A percentile compares a stretch with the other conserved stretches of the same genome.
phyloP scores from a whole-genome alignment of 2,797 vertebrate species.

The Margarornis squamiger region DNA sequence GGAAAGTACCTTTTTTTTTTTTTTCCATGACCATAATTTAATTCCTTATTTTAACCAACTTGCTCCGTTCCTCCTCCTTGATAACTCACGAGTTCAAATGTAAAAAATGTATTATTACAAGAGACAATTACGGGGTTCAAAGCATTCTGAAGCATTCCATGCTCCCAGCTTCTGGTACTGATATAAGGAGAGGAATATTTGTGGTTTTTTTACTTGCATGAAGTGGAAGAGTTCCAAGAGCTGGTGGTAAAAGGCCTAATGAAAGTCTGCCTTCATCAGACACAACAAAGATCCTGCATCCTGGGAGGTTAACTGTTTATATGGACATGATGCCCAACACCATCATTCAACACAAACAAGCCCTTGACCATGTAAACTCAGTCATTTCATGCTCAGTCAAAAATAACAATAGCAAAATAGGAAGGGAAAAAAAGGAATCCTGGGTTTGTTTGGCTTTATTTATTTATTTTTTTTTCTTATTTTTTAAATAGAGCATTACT shows the following conservation, averaged over 20 bases:
- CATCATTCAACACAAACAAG: slow-evolving; percentile 56
- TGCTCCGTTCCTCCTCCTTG: slow-evolving; percentile 74
- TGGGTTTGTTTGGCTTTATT: slow-evolving; percentile 12
- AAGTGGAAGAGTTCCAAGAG: slow-evolving; percentile 86
- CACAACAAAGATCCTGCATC: slow-evolving; percentile 75
- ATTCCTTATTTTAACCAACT: slow-evolving; percentile 76
- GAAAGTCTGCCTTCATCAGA: slow-evolving; percentile 87
- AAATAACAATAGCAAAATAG: slow-evolving; percentile 50
- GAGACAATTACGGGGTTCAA: slow-evolving; percentile 81
- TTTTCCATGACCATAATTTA: slow-evolving; percentile 76
- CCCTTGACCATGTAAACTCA: slow-evolving; percentile 54
- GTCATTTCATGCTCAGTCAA: slow-evolving; percentile 44
- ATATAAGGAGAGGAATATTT: slow-evolving; percentile 84
- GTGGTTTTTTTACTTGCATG: slow-evolving; percentile 88
- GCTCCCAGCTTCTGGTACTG: slow-evolving; percentile 79
- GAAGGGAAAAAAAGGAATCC: background rate
- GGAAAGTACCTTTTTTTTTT: slow-evolving; percentile 67
- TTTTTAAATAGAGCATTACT: background rate
- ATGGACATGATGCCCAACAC: slow-evolving; percentile 51
- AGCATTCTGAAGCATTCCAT: slow-evolving; percentile 77
- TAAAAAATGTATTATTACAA: slow-evolving; percentile 82
- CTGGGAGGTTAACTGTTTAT: slow-evolving; percentile 76
- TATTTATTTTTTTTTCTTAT: background rate
- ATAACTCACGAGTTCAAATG: slow-evolving; percentile 77
- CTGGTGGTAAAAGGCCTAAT: slow-evolving; percentile 87